These are phyloP conservation scores for Arrhopalites spinosus DNA, from an alignment of 2,888 invertebrate species.

Conservation along the genomic window DNA sequence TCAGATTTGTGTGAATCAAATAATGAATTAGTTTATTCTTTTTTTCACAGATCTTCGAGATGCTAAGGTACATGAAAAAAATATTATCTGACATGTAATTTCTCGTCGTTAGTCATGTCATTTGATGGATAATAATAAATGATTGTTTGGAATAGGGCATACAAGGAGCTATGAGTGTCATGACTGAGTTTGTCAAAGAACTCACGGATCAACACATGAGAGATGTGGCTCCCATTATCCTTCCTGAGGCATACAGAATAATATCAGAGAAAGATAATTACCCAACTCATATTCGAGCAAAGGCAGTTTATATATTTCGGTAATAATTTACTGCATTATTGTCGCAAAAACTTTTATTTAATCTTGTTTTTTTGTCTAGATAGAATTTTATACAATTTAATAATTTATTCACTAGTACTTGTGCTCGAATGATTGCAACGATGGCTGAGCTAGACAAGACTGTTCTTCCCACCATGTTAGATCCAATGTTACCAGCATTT, in stretches of 20 bases:
- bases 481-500: conserved; percentile 70
- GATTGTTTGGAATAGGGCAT: conserved; percentile 63
- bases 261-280: conserved; percentile 68
- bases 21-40: conserved; percentile 1
- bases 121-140: not conserved
- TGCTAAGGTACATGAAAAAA: not conserved
- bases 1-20: not conserved
- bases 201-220: conserved; percentile 69
- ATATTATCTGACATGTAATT: not conserved
- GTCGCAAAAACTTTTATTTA: no score
- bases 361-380: no score
- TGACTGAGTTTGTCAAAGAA: conserved; percentile 72
- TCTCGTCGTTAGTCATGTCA: not conserved
- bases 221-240: conserved; percentile 70
- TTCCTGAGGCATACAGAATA: conserved; percentile 73
- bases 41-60: not conserved
- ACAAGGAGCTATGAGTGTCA: conserved; percentile 73
- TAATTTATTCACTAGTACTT: no score
- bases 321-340: conserved; percentile 20
- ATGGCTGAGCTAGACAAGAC: conserved; percentile 65
- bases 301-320: conserved; percentile 70
- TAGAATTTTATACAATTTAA: no score
- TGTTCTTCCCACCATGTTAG: conserved; percentile 66
- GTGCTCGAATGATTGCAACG: conserved; percentile 64
- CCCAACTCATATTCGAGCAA: conserved; percentile 66